A percentile compares a stretch with the other conserved stretches of the same genome.
phyloP scores from a whole-genome alignment of 2,888 invertebrate genomes.

The Mythimna albipuncta region DNA sequence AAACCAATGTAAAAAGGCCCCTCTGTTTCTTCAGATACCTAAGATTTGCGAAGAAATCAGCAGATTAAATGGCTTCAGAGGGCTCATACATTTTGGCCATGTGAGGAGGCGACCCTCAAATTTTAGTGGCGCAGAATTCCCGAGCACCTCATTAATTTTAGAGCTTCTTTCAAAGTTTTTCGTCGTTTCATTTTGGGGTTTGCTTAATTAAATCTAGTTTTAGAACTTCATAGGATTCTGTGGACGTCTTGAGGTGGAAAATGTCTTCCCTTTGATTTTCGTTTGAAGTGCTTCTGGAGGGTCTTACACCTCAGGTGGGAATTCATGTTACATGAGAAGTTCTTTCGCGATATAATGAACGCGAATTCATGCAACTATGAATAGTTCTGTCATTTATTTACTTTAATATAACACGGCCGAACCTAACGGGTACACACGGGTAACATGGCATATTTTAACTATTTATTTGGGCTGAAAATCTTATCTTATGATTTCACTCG shows the following conservation, averaged over 20 bases:
- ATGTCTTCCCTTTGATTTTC: constrained; percentile 22
- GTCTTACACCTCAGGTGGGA: background rate
- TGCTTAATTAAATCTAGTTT: constrained; percentile 74
- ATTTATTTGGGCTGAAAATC: too few species aligned
- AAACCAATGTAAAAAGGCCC: constrained; percentile 46
- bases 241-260: constrained; percentile 14
- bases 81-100: constrained; percentile 49
- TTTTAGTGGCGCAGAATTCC: constrained; percentile 69
- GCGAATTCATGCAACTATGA: background rate
- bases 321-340: background rate
- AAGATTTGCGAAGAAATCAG: constrained; percentile 35
- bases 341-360: background rate
- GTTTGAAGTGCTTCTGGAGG: background rate
- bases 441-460: too few species aligned
- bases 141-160: constrained; percentile 77
- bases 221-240: constrained; percentile 44
- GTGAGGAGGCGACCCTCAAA: constrained; percentile 64
- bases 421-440: too few species aligned
- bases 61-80: constrained; percentile 44
- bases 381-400: background rate
- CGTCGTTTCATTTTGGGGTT: constrained; percentile 55
- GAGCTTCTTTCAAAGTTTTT: constrained; percentile 74
- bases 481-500: too few species aligned
- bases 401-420: too few species aligned
- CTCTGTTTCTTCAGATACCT: constrained; percentile 43